phyloP scores from a whole-genome alignment of 2,113 vertebrate genomes.

The Rhinolophus ferrumequinum region DNA sequence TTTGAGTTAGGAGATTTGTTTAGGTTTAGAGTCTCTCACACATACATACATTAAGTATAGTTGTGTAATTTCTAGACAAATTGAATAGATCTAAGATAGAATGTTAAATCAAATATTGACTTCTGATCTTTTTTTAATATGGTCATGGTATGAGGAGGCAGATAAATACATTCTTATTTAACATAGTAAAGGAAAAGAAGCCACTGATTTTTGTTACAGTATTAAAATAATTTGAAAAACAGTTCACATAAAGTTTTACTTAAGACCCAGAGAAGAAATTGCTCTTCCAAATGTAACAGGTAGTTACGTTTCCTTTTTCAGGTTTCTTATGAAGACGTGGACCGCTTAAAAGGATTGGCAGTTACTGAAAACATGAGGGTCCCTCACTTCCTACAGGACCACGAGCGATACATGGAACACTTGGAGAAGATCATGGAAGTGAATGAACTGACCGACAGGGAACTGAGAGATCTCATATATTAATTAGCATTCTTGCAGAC shows the following conservation, averaged over 20 bases:
- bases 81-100: background rate
- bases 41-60: background rate
- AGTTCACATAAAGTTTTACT: background rate
- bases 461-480: conserved; percentile 88
- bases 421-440: conserved; percentile 95
- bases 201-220: background rate
- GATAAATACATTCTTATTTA: background rate
- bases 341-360: conserved; percentile 89
- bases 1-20: background rate
- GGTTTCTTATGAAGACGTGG: conserved; percentile 96
- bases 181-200: background rate
- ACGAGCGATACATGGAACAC: conserved; percentile 89
- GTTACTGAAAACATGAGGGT: conserved; percentile 91
- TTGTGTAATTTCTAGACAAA: background rate
- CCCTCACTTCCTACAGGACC: conserved; percentile 95
- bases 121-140: background rate
- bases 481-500: conserved; percentile 12
- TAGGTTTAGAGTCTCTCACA: background rate
- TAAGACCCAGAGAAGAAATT: background rate
- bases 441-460: conserved; percentile 92
- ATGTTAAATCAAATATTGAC: background rate
- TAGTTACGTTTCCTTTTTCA: conserved; percentile 65
- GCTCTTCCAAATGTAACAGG: background rate
- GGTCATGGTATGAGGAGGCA: background rate
- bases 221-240: background rate